Percentiles rank a stretch among this genome's conserved stretches.
phyloP scores from a whole-genome alignment of 2,888 invertebrate species.

The Baccha elongata region DNA sequence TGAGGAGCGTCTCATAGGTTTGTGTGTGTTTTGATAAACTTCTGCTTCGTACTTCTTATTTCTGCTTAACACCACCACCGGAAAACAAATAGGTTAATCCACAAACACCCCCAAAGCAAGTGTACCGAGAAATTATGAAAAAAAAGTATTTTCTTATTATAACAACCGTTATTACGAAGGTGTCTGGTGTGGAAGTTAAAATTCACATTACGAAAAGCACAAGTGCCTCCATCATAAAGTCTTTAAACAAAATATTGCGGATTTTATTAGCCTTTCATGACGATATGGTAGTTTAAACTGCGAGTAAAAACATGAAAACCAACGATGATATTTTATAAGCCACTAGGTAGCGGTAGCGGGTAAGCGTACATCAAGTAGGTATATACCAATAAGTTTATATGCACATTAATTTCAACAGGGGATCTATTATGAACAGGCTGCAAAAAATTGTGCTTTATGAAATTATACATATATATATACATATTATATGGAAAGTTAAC shows the following conservation, averaged over 20 bases:
- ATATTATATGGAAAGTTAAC: too few species aligned
- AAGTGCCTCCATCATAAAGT: neutral
- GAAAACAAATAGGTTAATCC: conserved; percentile 4
- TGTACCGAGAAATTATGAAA: neutral
- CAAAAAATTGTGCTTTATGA: too few species aligned
- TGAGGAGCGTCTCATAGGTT: neutral
- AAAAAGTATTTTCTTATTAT: neutral
- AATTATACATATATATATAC: too few species aligned
- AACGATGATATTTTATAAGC: too few species aligned
- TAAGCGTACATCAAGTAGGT: too few species aligned
- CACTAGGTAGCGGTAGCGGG: too few species aligned
- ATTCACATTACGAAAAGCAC: neutral
- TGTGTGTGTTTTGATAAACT: neutral
- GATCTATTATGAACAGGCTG: neutral
- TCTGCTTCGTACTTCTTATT: neutral
- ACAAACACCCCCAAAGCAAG: neutral
- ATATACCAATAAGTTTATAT: too few species aligned
- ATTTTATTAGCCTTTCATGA: neutral
- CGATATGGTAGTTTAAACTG: neutral
- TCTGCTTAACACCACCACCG: neutral
- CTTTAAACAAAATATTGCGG: conserved; percentile 3
- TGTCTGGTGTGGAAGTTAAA: conserved; percentile 1
- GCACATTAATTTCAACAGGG: neutral
- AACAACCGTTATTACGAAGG: neutral
- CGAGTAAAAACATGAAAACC: neutral